Percentiles rank a stretch among this genome's conserved stretches.
These are phyloP conservation scores for Hippocampus guttulatus DNA, from an alignment of 2,113 vertebrate genomes.

Conservation along the genomic window DNA sequence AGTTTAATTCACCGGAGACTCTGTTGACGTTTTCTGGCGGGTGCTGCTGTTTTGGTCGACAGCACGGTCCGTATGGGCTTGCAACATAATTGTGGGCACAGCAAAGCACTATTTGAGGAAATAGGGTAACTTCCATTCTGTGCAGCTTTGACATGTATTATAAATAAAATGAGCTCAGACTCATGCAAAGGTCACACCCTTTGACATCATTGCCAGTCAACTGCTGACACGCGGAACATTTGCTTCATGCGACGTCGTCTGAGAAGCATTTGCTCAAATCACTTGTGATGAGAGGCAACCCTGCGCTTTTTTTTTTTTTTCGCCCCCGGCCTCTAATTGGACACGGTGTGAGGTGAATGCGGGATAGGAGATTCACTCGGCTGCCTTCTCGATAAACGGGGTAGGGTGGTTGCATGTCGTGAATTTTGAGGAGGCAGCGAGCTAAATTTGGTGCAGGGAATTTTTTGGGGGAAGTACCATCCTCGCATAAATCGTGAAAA, in stretches of 20 bases:
- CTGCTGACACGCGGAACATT: slow-evolving; percentile 25
- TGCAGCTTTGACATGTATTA: slow-evolving; percentile 11
- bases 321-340: slow-evolving; percentile 58
- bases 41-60: too few relatives aligned
- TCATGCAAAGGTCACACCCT: slow-evolving; percentile 29
- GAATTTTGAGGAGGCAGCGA: background rate
- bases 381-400: slow-evolving; percentile 31
- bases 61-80: too few relatives aligned
- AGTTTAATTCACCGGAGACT: too few relatives aligned
- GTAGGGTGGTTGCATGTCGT: slow-evolving; percentile 9
- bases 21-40: too few relatives aligned
- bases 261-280: slow-evolving; percentile 45
- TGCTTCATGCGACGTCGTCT: slow-evolving; percentile 34
- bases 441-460: too few relatives aligned
- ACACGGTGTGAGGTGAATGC: slow-evolving; percentile 54
- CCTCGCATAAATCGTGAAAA: background rate
- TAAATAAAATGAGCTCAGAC: background rate
- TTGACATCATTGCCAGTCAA: slow-evolving; percentile 34
- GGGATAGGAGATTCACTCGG: slow-evolving; percentile 13
- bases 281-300: slow-evolving; percentile 52
- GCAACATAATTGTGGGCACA: too few relatives aligned
- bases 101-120: background rate
- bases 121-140: background rate
- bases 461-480: too few relatives aligned
- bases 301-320: too few relatives aligned